Conservation (phyloP, 2,797 vertebrate genomes). For the Cyprinella venusta region DNA sequence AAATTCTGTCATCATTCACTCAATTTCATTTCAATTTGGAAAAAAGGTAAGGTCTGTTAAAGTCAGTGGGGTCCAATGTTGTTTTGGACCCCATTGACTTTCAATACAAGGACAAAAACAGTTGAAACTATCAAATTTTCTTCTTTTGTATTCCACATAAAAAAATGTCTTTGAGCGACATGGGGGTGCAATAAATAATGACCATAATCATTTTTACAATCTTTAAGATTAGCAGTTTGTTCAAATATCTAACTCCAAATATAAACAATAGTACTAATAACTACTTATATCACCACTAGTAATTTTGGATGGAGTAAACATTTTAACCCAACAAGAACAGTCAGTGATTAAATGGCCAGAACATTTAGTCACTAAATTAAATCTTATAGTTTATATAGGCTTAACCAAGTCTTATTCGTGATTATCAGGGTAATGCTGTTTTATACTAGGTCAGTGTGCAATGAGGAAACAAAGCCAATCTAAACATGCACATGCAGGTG, state of each 20-base stretch:
- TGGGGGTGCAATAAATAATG: not conserved
- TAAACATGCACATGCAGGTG: not conserved
- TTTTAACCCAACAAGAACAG: slow-evolving; percentile 6
- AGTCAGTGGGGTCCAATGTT: not conserved
- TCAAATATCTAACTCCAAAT: not conserved
- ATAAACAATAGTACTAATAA: not conserved
- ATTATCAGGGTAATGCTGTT: slow-evolving; percentile 11
- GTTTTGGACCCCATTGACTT: not conserved
- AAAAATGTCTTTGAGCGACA: not conserved
- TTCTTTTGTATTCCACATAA: not conserved
- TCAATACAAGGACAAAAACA: not conserved
- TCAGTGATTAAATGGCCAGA: not conserved
- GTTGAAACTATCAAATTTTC: not conserved
- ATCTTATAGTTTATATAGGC: not conserved
- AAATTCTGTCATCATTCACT: not conserved
- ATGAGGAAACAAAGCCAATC: slow-evolving; percentile 7
- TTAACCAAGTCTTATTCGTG: not conserved
- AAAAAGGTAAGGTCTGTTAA: not conserved
- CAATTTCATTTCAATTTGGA: not conserved
- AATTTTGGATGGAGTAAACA: not conserved
- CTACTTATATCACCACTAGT: not conserved
- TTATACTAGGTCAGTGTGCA: not conserved
- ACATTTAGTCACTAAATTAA: not conserved
- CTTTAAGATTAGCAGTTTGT: not conserved
- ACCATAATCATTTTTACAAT: not conserved